phyloP scores from a whole-genome alignment of 2,888 invertebrate species.

The Priocnemis perturbator region DNA sequence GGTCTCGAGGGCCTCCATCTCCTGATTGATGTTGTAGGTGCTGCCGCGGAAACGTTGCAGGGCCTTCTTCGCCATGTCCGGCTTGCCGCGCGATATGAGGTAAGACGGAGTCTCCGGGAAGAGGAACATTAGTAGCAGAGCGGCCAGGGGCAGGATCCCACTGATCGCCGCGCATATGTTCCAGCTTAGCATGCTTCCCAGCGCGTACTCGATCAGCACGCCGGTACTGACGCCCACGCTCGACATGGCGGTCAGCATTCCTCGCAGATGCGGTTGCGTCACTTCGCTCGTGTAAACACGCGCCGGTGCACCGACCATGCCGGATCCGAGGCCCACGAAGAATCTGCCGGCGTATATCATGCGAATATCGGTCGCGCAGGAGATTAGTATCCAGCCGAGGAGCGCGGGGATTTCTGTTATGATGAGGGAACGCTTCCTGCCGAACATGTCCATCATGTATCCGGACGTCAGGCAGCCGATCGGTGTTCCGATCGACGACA shows the following conservation, averaged over 20 bases:
- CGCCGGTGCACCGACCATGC: constrained; percentile 84
- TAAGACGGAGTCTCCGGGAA: constrained; percentile 86
- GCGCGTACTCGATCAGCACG: constrained; percentile 80
- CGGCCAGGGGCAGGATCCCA: constrained; percentile 79
- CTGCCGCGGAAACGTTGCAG: constrained; percentile 80
- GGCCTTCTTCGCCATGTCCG: constrained; percentile 79
- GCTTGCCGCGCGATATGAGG: constrained; percentile 79
- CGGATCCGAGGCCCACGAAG: constrained; percentile 83
- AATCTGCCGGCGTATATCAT: constrained; percentile 82
- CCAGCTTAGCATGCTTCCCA: constrained; percentile 81
- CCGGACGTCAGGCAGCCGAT: constrained; percentile 84
- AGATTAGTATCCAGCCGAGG: constrained; percentile 82
- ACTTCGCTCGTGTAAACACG: constrained; percentile 84
- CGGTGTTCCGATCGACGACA: constrained; percentile 82
- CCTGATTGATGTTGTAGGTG: constrained; percentile 80
- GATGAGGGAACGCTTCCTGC: constrained; percentile 80
- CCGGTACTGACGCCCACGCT: constrained; percentile 86
- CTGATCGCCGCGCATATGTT: constrained; percentile 81
- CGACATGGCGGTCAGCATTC: constrained; percentile 83
- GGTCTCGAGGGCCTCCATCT: constrained; percentile 79
- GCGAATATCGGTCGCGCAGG: constrained; percentile 78
- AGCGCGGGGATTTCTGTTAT: constrained; percentile 82
- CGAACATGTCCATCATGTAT: constrained; percentile 83
- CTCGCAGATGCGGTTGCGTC: constrained; percentile 85
- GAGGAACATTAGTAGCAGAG: constrained; percentile 79